Conservation (phyloP, 2,888 invertebrate species). For the Rutpela maculata region DNA sequence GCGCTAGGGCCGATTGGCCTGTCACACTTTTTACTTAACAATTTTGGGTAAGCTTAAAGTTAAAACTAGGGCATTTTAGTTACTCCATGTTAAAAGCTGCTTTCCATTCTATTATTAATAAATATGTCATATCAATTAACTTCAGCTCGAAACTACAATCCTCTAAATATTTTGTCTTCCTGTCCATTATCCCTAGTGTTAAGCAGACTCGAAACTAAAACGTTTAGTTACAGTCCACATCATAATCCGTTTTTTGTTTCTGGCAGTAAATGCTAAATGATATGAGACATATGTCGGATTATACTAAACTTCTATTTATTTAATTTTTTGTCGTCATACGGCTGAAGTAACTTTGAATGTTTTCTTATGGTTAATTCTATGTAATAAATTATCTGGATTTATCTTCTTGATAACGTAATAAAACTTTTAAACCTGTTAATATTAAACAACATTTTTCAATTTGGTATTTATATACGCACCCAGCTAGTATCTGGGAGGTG, state of each 20-base stretch:
- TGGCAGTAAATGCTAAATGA: conserved; percentile 32
- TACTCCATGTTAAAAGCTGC: background rate
- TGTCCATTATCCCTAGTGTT: conserved; percentile 22
- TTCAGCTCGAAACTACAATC: background rate
- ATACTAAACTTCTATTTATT: conserved; percentile 27
- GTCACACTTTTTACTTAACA: too few relatives aligned
- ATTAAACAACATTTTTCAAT: conserved; percentile 35
- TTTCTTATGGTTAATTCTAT: conserved; percentile 25
- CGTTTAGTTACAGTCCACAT: conserved; percentile 32
- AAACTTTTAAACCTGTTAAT: conserved; percentile 34
- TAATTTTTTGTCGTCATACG: conserved; percentile 22
- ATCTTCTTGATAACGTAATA: conserved; percentile 39
- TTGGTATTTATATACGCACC: conserved; percentile 28
- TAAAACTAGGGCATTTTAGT: too few relatives aligned
- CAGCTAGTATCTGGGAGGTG: conserved; percentile 12
- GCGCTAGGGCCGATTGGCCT: too few relatives aligned
- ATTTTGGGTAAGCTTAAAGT: too few relatives aligned
- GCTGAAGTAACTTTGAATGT: conserved; percentile 7
- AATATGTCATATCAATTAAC: background rate
- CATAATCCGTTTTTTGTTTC: conserved; percentile 40
- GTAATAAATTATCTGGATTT: conserved; percentile 40
- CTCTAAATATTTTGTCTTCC: conserved; percentile 38
- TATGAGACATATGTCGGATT: conserved; percentile 43
- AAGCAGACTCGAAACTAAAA: conserved; percentile 34
- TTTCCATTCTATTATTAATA: background rate